Evolutionary conservation across 2,797 vertebrate genomes (phyloP), one percentile per base, ranked within the genome.

Genomic region (Xenopus petersii): DNA sequence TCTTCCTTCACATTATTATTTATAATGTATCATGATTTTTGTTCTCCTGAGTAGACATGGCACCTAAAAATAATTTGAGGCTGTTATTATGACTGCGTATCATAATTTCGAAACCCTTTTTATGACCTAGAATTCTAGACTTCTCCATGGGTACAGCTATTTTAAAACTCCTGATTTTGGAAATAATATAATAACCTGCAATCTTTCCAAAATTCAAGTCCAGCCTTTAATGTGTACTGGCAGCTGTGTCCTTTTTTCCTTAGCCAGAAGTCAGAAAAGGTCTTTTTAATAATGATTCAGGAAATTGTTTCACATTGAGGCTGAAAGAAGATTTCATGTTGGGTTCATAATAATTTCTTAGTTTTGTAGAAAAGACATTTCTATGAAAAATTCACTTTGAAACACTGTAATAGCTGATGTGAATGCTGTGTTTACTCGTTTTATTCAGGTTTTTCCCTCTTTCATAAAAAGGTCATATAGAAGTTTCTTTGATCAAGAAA

Each of bases 261-360:
- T 24, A 65, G 77, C 77, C 77, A 79, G 67, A 66, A 74, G 77
- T 79, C 71, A 79, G 12, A 56, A 67, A 74, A 48, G 77, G 71
- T 70, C 77, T 79, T 70, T 78, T 78, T 78, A 78, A 73, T 74
- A 74, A 79, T 62, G 24, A 64, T 58, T 75, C 75, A 73, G 16
- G 66, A 77, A 74, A 59, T 21, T 55, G 58, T 68, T 74, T 65
- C 69, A 55, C 24, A 59, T 49, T 60, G 59, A 63, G 67, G 36
- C 75, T 21, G 61, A 67, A 56, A 60, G 68, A 69, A 69, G 71
- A 73, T 79, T 79, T 81, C 56, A 51, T 75, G 73, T 61, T 67
- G 58, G 58, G 63, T 68, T 72, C 65, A 79, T 66, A 66, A 70
- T 75, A 16, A 62, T 17, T 1, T 12, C n/a, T 65, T 21, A 73